phyloP scores from a whole-genome alignment of 2,797 vertebrate species.

The Anguilla anguilla region DNA sequence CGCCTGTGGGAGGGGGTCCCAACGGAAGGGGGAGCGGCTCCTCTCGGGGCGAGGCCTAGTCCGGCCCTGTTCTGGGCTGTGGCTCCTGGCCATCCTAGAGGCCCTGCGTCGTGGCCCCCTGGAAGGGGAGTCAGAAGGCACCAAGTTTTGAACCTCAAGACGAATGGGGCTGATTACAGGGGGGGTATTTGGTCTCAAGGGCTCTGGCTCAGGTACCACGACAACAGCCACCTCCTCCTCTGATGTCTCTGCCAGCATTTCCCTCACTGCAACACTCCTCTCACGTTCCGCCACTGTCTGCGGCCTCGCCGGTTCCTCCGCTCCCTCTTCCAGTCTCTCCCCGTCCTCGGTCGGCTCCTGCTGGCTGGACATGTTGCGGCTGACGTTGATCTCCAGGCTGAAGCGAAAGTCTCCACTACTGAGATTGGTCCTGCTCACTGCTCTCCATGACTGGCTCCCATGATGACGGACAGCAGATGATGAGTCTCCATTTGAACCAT shows the following conservation, averaged over 20 bases:
- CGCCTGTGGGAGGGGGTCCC: conserved; percentile 67
- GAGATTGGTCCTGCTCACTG: conserved; percentile 97
- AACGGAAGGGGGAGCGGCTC: conserved; percentile 88
- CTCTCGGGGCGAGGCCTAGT: conserved; percentile 89
- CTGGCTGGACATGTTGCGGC: conserved; percentile 88
- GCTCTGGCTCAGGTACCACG: conserved; percentile 65
- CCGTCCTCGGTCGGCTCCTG: conserved; percentile 70
- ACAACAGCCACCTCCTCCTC: conserved; percentile 76
- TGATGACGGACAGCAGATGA: conserved; percentile 74
- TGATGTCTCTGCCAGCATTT: conserved; percentile 68
- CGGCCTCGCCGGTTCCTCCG: conserved; percentile 54
- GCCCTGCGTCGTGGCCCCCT: conserved; percentile 79
- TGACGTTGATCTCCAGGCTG: conserved; percentile 98
- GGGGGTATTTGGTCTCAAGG: conserved; percentile 63
- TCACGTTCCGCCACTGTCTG: conserved; percentile 48
- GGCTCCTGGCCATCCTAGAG: conserved; percentile 88
- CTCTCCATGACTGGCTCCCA: conserved; percentile 97
- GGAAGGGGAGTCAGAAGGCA: conserved; percentile 54
- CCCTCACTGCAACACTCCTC: too few species aligned
- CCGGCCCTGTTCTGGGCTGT: conserved; percentile 89
- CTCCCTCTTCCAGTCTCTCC: conserved; percentile 42
- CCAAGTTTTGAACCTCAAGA: neutral
- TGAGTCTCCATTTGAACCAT: conserved; percentile 91
- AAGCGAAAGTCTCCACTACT: conserved; percentile 98
- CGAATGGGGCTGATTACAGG: conserved; percentile 38